Base-by-base conservation (phyloP, 2,113 vertebrate species). In the Synchiropus splendidus region DNA sequence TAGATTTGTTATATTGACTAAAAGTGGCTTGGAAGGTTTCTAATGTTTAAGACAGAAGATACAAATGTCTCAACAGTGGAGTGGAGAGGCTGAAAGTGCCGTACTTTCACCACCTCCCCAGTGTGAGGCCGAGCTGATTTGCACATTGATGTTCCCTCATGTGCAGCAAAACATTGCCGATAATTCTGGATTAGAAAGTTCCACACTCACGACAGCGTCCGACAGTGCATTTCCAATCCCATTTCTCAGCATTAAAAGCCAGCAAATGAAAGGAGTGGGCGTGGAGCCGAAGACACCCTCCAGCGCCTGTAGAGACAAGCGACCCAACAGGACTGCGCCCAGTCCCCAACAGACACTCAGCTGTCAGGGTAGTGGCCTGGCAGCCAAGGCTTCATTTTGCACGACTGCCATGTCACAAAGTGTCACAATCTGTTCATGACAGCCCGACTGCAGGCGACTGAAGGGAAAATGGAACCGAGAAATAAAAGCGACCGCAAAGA, bases 391-490 rank as follows among this genome's bases (percentile, higher is more conserved):
- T 83, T 89, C 89, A 95, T 90, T 88, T 87, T 72, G 89, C 85
- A 84, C 68, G 89, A 92, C 89, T 70, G 82, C 88, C 87, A 79
- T 90, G 91, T 87, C 90, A 89, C 84, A 90, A 87, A 89, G 87
- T 92, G 92, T 90, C 87, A 88, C 83, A 87, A 86, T 90, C 88
- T 91, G 86, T 88, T 88, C 89, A 86, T 85, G 82, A 90, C 84
- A 86, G 85, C 81, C 81, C 18, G 34, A 61, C 77, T 69, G 54
- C 55, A 58, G 77, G 68, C 65, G 6, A 38, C 17, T 31, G 36
- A 58, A 45, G 50, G 56, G 45, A 51, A 60, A 62, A 64, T 31
- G 46, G 39, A 58, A 52, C 57, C 44, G 54, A 53, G 53, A 60
- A 64, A 66, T 54, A 70, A 64, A 68, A 70, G 50, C 45, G 50